These are phyloP conservation scores for Neosilurus mollespiculum DNA, from an alignment of 2,797 vertebrate species.

Conservation along the genomic window DNA sequence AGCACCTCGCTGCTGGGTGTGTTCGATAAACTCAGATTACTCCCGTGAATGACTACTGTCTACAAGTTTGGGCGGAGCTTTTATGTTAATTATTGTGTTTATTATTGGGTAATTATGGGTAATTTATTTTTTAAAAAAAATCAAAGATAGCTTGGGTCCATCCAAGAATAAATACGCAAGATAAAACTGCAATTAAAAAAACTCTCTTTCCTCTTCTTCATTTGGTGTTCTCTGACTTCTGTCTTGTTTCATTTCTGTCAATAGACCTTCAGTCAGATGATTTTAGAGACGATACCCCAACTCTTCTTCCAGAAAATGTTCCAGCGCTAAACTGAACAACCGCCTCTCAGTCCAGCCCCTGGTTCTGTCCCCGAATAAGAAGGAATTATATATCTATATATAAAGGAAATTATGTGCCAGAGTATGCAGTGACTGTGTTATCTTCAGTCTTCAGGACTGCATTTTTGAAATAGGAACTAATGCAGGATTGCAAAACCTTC, in stretches of 20 bases:
- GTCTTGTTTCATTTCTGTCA: not conserved
- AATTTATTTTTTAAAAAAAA: not conserved
- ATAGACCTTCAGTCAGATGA: conserved; percentile 75
- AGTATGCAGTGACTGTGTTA: not conserved
- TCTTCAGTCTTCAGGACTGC: not conserved
- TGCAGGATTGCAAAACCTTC: conserved; percentile 6
- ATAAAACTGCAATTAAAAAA: no score
- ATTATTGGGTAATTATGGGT: no score
- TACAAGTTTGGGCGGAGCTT: not conserved
- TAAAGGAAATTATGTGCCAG: not conserved
- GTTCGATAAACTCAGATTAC: conserved; percentile 14
- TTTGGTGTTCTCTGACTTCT: not conserved
- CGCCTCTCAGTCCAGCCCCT: no score
- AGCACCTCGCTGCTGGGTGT: conserved; percentile 72
- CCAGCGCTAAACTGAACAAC: conserved; percentile 66
- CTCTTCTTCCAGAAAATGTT: conserved; percentile 70
- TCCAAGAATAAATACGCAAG: no score
- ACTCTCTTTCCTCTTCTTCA: not conserved
- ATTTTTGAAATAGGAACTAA: conserved; percentile 5
- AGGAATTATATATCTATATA: not conserved
- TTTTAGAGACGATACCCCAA: conserved; percentile 73
- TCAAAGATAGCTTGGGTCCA: not conserved
- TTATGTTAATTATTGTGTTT: not conserved
- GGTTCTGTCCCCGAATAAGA: not conserved
- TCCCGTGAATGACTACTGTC: not conserved